Evolutionary conservation across 1,140 invertebrate genomes (phyloP).

Genomic region (Drosophila watanabei): DNA sequence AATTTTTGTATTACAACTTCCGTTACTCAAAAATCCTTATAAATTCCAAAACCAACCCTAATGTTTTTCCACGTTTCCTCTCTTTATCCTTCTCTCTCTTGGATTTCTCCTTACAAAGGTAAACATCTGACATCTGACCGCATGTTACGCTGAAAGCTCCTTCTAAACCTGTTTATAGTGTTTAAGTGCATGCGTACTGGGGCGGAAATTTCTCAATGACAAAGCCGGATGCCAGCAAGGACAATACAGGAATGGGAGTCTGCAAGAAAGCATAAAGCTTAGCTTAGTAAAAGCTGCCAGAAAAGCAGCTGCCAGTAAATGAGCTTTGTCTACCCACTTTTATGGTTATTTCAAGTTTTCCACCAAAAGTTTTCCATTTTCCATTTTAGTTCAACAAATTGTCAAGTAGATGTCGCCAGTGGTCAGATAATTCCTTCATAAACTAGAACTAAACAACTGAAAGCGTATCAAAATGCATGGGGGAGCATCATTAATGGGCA

Average conservation of each 20-base stretch:
- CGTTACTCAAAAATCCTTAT: neutral
- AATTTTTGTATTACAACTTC: too few species aligned
- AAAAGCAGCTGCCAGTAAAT: neutral
- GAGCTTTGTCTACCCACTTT: neutral
- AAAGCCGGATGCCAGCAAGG: slow-evolving; percentile 51
- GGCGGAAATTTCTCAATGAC: slow-evolving; percentile 66
- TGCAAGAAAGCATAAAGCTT: slow-evolving; percentile 14
- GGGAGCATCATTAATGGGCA: slow-evolving; percentile 67
- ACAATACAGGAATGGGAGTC: slow-evolving; percentile 26
- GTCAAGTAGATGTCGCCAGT: slow-evolving; percentile 41
- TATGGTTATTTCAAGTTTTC: slow-evolving; percentile 2
- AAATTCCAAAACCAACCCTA: neutral
- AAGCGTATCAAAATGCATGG: slow-evolving; percentile 35
- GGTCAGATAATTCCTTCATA: neutral
- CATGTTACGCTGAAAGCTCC: slow-evolving; percentile 52
- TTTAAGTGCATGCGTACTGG: slow-evolving; percentile 67
- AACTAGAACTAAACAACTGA: slow-evolving; percentile 20
- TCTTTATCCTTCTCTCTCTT: neutral
- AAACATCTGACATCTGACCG: slow-evolving; percentile 69
- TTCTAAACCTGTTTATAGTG: slow-evolving; percentile 20
- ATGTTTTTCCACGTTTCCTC: neutral
- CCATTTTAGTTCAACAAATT: neutral
- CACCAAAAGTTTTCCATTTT: slow-evolving; percentile 4
- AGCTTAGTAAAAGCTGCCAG: slow-evolving; percentile 15
- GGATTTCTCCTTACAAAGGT: neutral